phyloP scores from a whole-genome alignment of 2,113 vertebrate genomes.

The Rissa tridactyla region DNA sequence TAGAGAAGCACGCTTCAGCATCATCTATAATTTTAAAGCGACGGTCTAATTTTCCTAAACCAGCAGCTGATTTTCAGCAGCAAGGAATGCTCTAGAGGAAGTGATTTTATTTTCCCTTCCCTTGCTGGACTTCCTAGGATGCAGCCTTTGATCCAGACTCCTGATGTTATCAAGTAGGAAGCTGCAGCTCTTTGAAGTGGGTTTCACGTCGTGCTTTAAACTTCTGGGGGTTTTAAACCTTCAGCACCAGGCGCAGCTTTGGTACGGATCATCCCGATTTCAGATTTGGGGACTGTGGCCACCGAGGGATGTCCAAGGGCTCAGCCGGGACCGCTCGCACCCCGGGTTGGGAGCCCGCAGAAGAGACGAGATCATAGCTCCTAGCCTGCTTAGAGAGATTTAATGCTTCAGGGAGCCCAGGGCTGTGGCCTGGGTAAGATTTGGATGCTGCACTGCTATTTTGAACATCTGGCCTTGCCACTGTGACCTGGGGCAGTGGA shows the following conservation, averaged over 20 bases:
- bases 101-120: not conserved
- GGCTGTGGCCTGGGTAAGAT: not conserved
- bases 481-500: not conserved
- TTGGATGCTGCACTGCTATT: not conserved
- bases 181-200: not conserved
- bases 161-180: not conserved
- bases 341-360: accelerated
- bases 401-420: not conserved
- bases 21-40: accelerated
- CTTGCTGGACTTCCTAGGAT: not conserved
- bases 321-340: accelerated
- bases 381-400: not conserved
- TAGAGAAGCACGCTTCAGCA: accelerated
- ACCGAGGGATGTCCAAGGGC: not conserved
- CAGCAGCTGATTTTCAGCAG: not conserved
- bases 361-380: accelerated
- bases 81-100: not conserved
- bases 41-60: not conserved
- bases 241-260: not conserved
- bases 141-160: constrained; percentile 28
- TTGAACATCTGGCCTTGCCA: not conserved
- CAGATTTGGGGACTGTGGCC: not conserved
- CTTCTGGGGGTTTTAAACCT: not conserved
- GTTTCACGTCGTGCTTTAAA: not conserved
- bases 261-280: accelerated